Conservation (phyloP, 2,888 invertebrate genomes). For the Glyphotaelius pellucidus region DNA sequence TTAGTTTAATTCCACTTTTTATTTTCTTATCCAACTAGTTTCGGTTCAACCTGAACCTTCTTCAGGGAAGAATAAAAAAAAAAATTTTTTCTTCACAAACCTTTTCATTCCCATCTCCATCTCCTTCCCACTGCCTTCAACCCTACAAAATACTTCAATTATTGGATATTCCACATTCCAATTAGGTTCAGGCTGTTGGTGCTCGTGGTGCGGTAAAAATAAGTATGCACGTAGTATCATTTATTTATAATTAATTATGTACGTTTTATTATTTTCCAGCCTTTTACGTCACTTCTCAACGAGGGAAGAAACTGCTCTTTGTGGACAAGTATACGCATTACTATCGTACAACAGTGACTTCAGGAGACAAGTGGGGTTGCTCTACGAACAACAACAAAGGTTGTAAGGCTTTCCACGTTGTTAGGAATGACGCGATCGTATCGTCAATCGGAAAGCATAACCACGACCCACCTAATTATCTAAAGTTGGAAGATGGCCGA, state of each 20-base stretch:
- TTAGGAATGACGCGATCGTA: background rate
- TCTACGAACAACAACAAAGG: background rate
- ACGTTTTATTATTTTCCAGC: background rate
- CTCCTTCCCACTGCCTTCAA: too few relatives aligned
- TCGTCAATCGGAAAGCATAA: background rate
- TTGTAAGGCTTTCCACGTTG: background rate
- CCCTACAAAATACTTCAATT: too few relatives aligned
- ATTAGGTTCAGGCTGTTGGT: too few relatives aligned
- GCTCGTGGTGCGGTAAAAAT: too few relatives aligned
- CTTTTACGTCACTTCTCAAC: background rate
- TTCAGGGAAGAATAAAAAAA: too few relatives aligned
- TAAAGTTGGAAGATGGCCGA: background rate
- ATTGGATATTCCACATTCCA: too few relatives aligned
- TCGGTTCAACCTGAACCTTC: too few relatives aligned
- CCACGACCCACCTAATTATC: constrained; percentile 8
- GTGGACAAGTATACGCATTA: background rate
- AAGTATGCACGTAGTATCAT: background rate
- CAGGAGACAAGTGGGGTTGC: background rate
- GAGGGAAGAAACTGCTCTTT: constrained; percentile 15
- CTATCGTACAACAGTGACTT: background rate
- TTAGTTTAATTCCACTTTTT: too few relatives aligned
- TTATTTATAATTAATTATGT: background rate
- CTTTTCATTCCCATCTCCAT: too few relatives aligned
- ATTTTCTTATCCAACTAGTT: too few relatives aligned
- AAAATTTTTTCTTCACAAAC: too few relatives aligned